phyloP scores from a whole-genome alignment of 1,140 invertebrate species.

The Parasteatoda tepidariorum region DNA sequence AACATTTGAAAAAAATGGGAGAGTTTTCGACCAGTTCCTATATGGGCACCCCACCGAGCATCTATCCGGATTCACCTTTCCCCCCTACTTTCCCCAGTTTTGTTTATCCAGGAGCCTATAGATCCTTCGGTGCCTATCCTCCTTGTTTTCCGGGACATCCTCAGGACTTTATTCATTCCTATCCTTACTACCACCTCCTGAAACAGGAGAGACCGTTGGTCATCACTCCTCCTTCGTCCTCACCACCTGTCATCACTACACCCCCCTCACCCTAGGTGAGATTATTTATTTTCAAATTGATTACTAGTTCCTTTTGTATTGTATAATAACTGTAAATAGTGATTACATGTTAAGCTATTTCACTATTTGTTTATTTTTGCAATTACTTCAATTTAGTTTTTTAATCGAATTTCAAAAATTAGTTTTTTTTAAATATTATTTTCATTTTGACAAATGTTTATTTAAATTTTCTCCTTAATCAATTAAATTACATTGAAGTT shows the following conservation, averaged over 20 bases:
- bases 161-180: conserved; percentile 2
- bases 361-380: too few relatives aligned
- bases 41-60: not conserved
- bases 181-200: conserved; percentile 29
- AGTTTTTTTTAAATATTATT: too few relatives aligned
- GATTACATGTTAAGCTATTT: too few relatives aligned
- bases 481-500: too few relatives aligned
- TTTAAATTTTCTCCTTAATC: too few relatives aligned
- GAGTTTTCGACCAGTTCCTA: not conserved
- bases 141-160: conserved; percentile 20
- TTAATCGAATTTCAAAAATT: too few relatives aligned
- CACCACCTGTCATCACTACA: not conserved
- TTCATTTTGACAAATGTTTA: too few relatives aligned
- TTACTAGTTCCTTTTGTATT: too few relatives aligned
- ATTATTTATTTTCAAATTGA: too few relatives aligned
- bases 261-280: too few relatives aligned
- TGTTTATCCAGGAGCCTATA: not conserved
- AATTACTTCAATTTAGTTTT: too few relatives aligned
- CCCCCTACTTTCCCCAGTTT: conserved; percentile 15
- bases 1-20: not conserved
- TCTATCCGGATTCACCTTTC: not conserved
- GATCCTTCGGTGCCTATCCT: conserved; percentile 25
- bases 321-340: too few relatives aligned
- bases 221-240: not conserved
- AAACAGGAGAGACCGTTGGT: conserved; percentile 2